Evolutionary conservation across 2,113 vertebrate species (phyloP).

Genomic region (Tiliqua scincoides): DNA sequence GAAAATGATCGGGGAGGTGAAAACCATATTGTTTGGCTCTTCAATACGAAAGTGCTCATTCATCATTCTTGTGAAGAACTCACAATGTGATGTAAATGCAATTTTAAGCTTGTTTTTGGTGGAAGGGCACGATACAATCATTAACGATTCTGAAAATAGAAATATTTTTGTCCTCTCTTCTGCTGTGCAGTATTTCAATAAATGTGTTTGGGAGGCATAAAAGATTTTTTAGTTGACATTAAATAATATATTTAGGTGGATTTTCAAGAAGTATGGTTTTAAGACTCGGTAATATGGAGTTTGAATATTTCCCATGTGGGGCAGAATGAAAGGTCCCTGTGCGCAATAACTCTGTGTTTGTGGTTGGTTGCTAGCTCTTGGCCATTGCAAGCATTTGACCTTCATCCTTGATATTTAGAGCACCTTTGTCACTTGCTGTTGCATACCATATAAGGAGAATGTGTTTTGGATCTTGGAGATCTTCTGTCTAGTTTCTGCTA

Average conservation of each 20-base stretch:
- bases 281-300: background rate
- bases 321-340: background rate
- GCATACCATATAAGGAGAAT: background rate
- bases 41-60: constrained; percentile 33
- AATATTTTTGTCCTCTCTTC: background rate
- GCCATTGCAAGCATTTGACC: background rate
- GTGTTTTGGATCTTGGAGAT: background rate
- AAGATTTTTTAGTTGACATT: background rate
- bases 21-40: constrained; percentile 28
- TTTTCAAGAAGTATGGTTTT: background rate
- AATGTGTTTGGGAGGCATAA: background rate
- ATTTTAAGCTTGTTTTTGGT: background rate
- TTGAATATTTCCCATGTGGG: background rate
- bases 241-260: background rate
- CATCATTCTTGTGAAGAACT: constrained; percentile 18
- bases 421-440: background rate
- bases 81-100: rapidly evolving
- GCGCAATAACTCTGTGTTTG: background rate
- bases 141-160: background rate
- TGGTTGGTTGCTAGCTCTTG: background rate
- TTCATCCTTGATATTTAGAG: background rate
- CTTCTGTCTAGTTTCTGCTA: background rate
- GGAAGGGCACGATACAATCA: background rate
- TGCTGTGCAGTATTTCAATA: background rate
- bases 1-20: constrained; percentile 36